Conservation (phyloP, 1,140 invertebrate genomes). For the Grapholita molesta region DNA sequence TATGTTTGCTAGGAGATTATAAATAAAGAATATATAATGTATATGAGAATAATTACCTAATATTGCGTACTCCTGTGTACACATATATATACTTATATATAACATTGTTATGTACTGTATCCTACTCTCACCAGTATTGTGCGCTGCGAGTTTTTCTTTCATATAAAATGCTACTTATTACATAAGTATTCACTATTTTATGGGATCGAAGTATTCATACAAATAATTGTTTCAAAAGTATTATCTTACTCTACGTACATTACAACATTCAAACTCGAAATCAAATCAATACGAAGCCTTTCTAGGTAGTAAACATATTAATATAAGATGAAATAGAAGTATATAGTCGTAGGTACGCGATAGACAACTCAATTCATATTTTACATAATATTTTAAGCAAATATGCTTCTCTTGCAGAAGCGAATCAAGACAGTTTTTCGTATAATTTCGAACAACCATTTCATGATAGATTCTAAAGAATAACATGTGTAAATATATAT, state of each 20-base stretch:
- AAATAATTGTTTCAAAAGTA: slow-evolving; percentile 25
- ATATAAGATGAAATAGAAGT: not conserved
- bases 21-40: not conserved
- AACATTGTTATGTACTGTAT: slow-evolving; percentile 27
- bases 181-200: slow-evolving; percentile 35
- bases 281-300: slow-evolving; percentile 20
- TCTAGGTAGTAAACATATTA: slow-evolving; percentile 1
- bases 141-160: slow-evolving; percentile 67
- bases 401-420: slow-evolving; percentile 4
- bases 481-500: slow-evolving; percentile 2
- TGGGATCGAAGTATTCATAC: slow-evolving; percentile 24
- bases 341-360: not conserved
- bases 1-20: not conserved
- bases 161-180: slow-evolving; percentile 47
- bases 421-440: not conserved
- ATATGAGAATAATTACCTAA: not conserved
- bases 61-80: not conserved
- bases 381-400: slow-evolving; percentile 5
- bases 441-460: not conserved
- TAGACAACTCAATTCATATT: slow-evolving; percentile 23
- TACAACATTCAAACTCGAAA: slow-evolving; percentile 13
- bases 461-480: not conserved
- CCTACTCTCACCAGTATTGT: slow-evolving; percentile 71
- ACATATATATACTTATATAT: not conserved
- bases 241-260: slow-evolving; percentile 16